phyloP scores from a whole-genome alignment of 2,888 invertebrate genomes.

The Penaeus monodon region DNA sequence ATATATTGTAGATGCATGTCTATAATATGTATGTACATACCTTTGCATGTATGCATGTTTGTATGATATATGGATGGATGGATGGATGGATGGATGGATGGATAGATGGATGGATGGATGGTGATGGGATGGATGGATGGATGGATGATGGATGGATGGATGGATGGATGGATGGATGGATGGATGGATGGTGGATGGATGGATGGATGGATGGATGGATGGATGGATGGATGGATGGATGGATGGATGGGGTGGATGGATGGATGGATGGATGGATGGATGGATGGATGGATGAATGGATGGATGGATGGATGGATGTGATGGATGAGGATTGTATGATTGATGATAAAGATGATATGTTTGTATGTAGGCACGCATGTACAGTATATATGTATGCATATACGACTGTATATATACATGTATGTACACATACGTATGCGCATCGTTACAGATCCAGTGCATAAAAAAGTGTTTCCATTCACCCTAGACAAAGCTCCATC shows the following conservation, averaged over 20 bases:
- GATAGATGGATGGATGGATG: no score
- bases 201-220: neutral
- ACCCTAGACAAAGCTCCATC: no score
- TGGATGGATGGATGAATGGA: neutral
- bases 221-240: neutral
- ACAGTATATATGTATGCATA: no score
- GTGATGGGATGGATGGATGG: no score
- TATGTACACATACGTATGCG: neutral
- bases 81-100: neutral
- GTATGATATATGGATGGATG: neutral
- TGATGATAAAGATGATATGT: no score
- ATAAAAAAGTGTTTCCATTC: no score
- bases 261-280: neutral
- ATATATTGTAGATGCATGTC: no score
- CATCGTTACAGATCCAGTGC: no score
- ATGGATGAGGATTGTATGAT: neutral
- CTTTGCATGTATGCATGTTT: neutral
- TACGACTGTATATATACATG: neutral
- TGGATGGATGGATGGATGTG: neutral
- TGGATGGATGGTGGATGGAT: no score
- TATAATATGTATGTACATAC: neutral
- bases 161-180: neutral
- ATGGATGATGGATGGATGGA: neutral
- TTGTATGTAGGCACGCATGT: neutral
- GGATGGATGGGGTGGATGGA: neutral